phyloP scores from a whole-genome alignment of 2,797 vertebrate species.

The Notoglanidium macrostoma region DNA sequence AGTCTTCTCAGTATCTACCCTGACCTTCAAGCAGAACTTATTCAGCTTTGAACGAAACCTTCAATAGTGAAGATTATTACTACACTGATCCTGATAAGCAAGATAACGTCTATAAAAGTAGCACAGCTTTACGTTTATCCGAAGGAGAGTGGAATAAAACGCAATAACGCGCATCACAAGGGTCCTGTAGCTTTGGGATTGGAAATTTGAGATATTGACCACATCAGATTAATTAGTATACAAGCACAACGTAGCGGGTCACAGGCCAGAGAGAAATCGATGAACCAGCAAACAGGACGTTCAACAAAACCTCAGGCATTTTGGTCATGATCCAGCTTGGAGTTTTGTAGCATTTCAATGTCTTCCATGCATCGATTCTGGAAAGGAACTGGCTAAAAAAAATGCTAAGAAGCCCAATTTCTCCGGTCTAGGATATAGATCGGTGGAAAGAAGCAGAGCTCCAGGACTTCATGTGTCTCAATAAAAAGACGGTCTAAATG shows the following conservation, averaged over 20 bases:
- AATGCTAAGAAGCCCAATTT: not conserved
- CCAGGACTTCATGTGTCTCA: not conserved
- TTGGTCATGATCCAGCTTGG: not conserved
- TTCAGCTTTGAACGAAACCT: not conserved
- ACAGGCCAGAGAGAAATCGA: constrained; percentile 15
- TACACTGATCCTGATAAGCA: not conserved
- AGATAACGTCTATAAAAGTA: too few relatives aligned
- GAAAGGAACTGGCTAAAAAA: not conserved
- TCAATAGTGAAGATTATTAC: not conserved
- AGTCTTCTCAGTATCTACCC: not conserved
- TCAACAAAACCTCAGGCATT: constrained; percentile 12
- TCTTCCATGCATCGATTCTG: not conserved
- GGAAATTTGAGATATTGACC: constrained; percentile 12
- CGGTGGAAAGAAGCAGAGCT: not conserved
- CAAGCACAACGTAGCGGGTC: not conserved
- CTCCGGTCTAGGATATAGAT: not conserved
- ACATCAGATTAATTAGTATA: constrained; percentile 18
- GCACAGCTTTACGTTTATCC: not conserved
- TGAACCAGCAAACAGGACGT: not conserved
- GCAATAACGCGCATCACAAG: not conserved
- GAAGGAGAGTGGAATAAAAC: not conserved
- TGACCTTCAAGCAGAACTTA: not conserved
- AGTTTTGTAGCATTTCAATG: not conserved
- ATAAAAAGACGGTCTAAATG: not conserved
- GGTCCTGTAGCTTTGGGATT: not conserved